Conservation (phyloP, 2,888 invertebrate species). For the Standfussiana lucernea region DNA sequence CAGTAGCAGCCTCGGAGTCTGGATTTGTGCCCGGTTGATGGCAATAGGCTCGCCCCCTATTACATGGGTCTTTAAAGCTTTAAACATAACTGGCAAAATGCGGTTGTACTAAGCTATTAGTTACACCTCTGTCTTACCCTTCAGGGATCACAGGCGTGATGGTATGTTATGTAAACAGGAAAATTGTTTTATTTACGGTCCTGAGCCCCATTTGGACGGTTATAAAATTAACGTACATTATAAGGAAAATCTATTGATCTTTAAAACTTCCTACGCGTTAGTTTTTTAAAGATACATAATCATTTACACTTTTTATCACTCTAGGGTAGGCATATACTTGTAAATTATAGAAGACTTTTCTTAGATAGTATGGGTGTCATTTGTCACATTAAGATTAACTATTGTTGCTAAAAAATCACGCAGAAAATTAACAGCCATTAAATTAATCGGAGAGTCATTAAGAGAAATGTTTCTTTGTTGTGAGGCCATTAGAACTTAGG, state of each 20-base stretch:
- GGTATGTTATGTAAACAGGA: no score
- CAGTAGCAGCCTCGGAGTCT: no score
- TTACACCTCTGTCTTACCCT: no score
- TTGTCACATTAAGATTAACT: slow-evolving; percentile 2
- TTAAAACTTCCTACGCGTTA: neutral
- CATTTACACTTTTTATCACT: neutral
- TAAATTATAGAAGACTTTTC: neutral
- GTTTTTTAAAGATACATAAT: neutral
- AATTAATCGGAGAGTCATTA: slow-evolving; percentile 29
- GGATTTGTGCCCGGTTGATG: no score
- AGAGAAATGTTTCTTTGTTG: slow-evolving; percentile 9
- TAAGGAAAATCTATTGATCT: neutral
- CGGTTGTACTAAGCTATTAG: no score
- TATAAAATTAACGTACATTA: neutral
- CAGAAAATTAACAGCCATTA: slow-evolving; percentile 26
- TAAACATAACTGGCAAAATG: no score
- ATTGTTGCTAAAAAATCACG: slow-evolving; percentile 26
- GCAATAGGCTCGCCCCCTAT: no score
- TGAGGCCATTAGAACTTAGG: slow-evolving; percentile 17
- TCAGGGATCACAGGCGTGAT: no score
- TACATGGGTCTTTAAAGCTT: no score
- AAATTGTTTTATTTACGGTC: slow-evolving; percentile 6
- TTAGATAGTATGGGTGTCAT: neutral
- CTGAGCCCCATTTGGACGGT: neutral
- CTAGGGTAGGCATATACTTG: neutral